Base-by-base conservation (phyloP, 2,888 invertebrate genomes). In the Petrophora chlorosata region DNA sequence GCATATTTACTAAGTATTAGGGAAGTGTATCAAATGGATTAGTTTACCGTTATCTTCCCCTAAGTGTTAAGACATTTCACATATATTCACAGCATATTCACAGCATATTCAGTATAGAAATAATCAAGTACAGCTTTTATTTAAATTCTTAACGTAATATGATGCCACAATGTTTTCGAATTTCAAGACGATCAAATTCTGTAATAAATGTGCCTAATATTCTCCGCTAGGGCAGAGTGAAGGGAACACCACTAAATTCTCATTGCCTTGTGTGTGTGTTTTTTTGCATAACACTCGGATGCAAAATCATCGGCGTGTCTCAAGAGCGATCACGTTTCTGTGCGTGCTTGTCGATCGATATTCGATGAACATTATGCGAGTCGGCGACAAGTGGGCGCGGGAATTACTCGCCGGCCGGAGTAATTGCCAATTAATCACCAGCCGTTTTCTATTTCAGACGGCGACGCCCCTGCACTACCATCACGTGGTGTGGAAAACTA, bases 341-440 rank as follows among this genome's bases (percentile, higher is more conserved):
- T 32, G 36, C 43, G 39, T 35, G 45, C 36, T 41, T 33, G 19
- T 63, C 65, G 65, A 73, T 73, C 73, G 66, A 76, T 75, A 68
- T 74, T 71, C 67, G 68, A 64, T 80, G 81, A 78, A 80, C 75
- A 78, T 76, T 77, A 78, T 67, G 68, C 65, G 69, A 67, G 74
- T 78, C 72, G 73, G 75, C 78, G 82, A 84, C 82, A 82, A 87
- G 85, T 83, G 85, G 82, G 81, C 75, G 78, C 75, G 76, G 77
- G 76, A 78, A 81, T 82, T 84, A 83, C 82, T 81, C 78, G 76
- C 73, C 79, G 76, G 81, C 76, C 72, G 78, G 70, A 82, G 85
- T 89, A 88, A 89, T 89, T 89, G 89, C 70, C 88, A 89, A 89
- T 89, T 88, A 89, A 88, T 89, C 87, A 87, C 77, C 79, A 75